Evolutionary conservation across 2,888 invertebrate genomes (phyloP).

Genomic region (Julus scandinavius): DNA sequence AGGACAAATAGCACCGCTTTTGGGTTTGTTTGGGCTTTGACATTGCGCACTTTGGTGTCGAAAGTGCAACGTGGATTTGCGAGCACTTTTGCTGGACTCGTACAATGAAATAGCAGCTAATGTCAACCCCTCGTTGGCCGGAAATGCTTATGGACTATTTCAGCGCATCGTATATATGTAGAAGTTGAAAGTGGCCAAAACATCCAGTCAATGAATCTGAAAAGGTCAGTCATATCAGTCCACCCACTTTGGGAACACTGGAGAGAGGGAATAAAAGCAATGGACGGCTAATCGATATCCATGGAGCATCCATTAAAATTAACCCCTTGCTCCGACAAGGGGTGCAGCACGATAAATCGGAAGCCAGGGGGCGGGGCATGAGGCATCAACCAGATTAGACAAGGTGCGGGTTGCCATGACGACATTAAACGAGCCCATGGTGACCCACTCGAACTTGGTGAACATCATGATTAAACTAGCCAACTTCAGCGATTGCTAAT

Average conservation of each 20-base stretch:
- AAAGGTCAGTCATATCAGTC: neutral
- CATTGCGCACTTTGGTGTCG: neutral
- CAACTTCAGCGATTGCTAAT: neutral
- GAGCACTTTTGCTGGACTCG: no score
- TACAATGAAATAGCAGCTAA: neutral
- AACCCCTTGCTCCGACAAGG: neutral
- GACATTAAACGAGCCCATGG: neutral
- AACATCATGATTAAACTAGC: no score
- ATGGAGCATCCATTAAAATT: neutral
- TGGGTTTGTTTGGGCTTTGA: neutral
- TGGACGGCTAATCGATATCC: neutral
- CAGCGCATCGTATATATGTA: neutral
- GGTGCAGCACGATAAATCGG: neutral
- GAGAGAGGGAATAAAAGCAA: neutral
- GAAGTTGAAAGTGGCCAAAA: neutral
- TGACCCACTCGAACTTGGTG: no score
- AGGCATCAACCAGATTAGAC: neutral
- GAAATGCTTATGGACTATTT: neutral
- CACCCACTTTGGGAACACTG: neutral
- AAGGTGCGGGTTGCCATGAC: neutral
- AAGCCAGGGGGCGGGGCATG: neutral
- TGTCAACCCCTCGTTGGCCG: neutral
- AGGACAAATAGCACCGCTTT: neutral
- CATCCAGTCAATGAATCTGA: neutral
- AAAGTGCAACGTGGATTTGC: neutral